phyloP scores from a whole-genome alignment of 2,113 vertebrate species.

The Peromyscus californicus region DNA sequence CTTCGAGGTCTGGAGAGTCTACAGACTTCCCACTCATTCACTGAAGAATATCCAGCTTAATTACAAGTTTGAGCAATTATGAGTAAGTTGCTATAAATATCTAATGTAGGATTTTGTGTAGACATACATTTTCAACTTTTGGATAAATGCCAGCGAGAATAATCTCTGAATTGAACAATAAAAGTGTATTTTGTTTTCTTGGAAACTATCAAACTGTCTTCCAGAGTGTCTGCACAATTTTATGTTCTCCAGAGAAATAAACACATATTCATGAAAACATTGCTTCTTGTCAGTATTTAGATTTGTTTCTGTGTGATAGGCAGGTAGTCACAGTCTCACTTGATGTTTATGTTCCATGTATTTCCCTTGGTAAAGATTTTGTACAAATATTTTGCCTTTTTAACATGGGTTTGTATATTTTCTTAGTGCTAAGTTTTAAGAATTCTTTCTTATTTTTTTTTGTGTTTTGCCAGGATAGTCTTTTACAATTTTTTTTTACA shows the following conservation, averaged over 20 bases:
- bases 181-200: neutral
- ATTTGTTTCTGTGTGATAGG: neutral
- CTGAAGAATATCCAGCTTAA: neutral
- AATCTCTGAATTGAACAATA: neutral
- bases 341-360: neutral
- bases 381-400: neutral
- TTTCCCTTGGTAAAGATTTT: neutral
- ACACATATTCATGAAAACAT: neutral
- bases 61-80: neutral
- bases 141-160: neutral
- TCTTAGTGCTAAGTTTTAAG: neutral
- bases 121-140: neutral
- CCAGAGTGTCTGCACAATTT: neutral
- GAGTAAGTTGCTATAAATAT: neutral
- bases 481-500: neutral
- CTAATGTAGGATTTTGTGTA: neutral
- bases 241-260: neutral
- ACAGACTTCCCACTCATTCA: neutral
- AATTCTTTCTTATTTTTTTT: neutral
- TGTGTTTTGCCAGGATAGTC: neutral
- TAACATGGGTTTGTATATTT: neutral
- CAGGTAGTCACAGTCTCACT: neutral
- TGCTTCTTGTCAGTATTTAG: neutral
- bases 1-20: neutral
- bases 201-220: neutral